Conservation (phyloP, 2,113 vertebrate species). For the Bujurquina vittata region DNA sequence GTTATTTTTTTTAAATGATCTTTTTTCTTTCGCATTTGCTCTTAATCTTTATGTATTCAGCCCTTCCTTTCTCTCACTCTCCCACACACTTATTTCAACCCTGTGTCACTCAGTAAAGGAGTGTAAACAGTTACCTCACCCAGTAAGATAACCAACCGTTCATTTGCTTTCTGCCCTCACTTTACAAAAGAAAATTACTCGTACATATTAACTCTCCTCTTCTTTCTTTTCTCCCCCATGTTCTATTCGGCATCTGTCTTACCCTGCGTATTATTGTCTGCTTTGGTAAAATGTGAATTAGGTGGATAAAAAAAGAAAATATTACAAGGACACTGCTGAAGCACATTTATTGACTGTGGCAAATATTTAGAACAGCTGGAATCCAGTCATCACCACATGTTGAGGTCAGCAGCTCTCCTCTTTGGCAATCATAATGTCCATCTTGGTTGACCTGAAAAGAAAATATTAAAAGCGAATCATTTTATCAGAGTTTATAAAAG, state of each 20-base stretch:
- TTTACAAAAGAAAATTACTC: background rate
- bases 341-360: slow-evolving; percentile 30
- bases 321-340: background rate
- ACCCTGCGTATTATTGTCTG: background rate
- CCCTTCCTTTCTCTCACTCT: slow-evolving; percentile 3
- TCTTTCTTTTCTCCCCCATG: background rate
- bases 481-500: background rate
- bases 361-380: background rate
- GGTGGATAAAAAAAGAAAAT: background rate
- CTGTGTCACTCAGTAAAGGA: slow-evolving; percentile 44
- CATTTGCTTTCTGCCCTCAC: slow-evolving; percentile 50
- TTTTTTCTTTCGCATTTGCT: background rate
- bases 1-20: background rate
- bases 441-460: slow-evolving; percentile 64
- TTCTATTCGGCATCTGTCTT: background rate
- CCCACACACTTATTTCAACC: slow-evolving; percentile 7
- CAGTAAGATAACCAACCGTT: slow-evolving; percentile 35
- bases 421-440: slow-evolving; percentile 70
- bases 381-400: background rate
- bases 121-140: slow-evolving; percentile 51
- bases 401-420: slow-evolving; percentile 68
- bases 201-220: background rate
- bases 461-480: background rate
- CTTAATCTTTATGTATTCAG: background rate
- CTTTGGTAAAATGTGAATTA: background rate